Base-by-base conservation (phyloP, 2,113 vertebrate genomes). In the Cyphomyrus plagiostoma region DNA sequence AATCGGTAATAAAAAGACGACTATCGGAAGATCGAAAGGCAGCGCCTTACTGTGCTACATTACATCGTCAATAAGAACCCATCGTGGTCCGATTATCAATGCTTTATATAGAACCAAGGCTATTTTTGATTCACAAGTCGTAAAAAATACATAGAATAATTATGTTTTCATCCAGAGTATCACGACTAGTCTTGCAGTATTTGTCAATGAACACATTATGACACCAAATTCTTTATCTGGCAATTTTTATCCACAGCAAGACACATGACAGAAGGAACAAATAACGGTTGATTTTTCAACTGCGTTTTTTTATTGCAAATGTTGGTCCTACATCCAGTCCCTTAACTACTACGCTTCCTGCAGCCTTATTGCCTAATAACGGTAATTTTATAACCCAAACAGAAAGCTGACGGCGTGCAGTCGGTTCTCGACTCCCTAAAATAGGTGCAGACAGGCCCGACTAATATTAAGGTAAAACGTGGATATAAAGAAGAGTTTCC, bases 271-370 rank as follows among this genome's bases (percentile, higher is more conserved):
- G 11, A 74, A 80, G 35, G 17, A 17, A 39, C 35, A 39, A 39
- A 42, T 80, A 7, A 39, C 15, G 35, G 17, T 80, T 39, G 74
- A 42, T 80, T 80, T 80, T 19, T 42, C 74, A 7, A 39, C 35
- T 15, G 74, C 74, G 13, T 42, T 80, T 21, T 80, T 10, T 70
- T 46, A 84, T 48, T 11, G 82, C 35, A 80, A 30, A 52, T 53
- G 13, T 35, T 52, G 26, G 42, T 48, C 85, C 23, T 35, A 53
- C 26, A 53, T 39, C 48, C 11, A 19, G 30, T 87, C 50, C 85
- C 85, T 87, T 87, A 87, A 87, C 85, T 13, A 35, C 85, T 53
- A 19, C 85, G 26, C 85, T 53, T 56, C 85, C 85, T 87, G 26
- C 50, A 30, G 50, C 50, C 85, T 53, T 53, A 19, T 30, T 87